Evolutionary conservation across 2,797 vertebrate genomes (phyloP), one percentile per base, ranked within the genome.

Genomic region (Tarsius wallacei): DNA sequence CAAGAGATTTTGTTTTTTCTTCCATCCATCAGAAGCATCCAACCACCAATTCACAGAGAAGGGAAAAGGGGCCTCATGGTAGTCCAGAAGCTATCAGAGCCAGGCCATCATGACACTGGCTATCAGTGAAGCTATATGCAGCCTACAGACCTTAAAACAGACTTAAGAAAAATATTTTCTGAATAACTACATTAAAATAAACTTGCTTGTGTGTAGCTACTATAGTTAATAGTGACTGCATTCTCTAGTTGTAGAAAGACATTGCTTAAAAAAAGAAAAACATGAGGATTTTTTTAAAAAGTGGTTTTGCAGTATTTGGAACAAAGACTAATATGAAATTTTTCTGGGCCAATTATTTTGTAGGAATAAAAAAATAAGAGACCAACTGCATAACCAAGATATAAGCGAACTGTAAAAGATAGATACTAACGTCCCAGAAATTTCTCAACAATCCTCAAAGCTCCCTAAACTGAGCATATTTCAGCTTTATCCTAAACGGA

Each of bases 231-330:
- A 87, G 10, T 76, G 73, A 83, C 49, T 85, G 19, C 66, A 73
- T 66, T 90, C 64, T 64, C 47, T 76, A 86, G 22, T 51, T 66
- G 31, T 31, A n/a, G 1, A 80, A 5, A 63, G 24, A 91, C 4
- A 55, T 2, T 17, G 0, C 55, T 83, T 51, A 17, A 49, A 55
- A 85, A 81, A 86, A 74, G 74, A 89, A 74, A 51, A 22, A 78
- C 10, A n/a, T 22, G 88, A 87, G 42, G 15, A 87, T 82, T 94
- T 94, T 88, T 92, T 26, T 96, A 57, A 73, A 97, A 94, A 95
- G 81, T 19, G 36, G 22, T 80, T 93, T 80, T 89, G 17, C 26
- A 94, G 64, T 68, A 94, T 31, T 83, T 93, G 8, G 24, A 94
- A 94, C 73, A 77, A 95, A 81, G 86, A 74, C 28, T 90, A 78